Evolutionary conservation across 2,113 vertebrate species (phyloP).

Genomic region (Trogon surrucura): DNA sequence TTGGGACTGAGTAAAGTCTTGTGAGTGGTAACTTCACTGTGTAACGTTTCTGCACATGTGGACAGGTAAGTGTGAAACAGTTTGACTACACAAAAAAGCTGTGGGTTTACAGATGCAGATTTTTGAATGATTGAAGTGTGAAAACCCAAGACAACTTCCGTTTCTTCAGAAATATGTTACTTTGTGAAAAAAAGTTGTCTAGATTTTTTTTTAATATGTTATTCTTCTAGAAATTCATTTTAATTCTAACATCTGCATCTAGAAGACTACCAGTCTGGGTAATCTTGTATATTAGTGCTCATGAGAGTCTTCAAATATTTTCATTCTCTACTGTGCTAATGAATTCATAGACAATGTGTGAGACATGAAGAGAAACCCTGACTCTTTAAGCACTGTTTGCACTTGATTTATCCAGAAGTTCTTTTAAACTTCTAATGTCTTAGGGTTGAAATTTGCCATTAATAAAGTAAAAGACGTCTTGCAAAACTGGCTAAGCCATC

Average conservation of each 20-base stretch:
- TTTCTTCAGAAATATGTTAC: not conserved
- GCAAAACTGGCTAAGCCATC: not conserved
- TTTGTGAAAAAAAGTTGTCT: not conserved
- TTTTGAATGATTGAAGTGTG: not conserved
- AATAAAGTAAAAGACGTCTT: not conserved
- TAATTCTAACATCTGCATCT: not conserved
- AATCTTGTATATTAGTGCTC: not conserved
- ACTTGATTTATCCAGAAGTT: not conserved
- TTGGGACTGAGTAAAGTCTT: not conserved
- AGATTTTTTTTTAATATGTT: not conserved
- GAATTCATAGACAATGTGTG: not conserved
- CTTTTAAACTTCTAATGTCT: not conserved
- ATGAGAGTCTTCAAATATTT: not conserved
- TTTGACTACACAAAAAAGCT: not conserved
- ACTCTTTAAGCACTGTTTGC: not conserved
- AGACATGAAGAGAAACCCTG: not conserved
- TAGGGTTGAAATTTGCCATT: not conserved
- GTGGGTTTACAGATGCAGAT: not conserved
- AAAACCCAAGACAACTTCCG: not conserved
- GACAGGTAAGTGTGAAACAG: not conserved
- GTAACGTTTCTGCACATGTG: not conserved
- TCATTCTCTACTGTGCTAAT: not conserved
- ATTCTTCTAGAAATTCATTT: not conserved
- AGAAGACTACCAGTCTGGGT: not conserved
- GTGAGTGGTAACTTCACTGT: not conserved